A percentile compares a stretch with the other conserved stretches of the same genome.
Conservation (phyloP, 2,888 invertebrate genomes). For the Phymatocera aterrima region DNA sequence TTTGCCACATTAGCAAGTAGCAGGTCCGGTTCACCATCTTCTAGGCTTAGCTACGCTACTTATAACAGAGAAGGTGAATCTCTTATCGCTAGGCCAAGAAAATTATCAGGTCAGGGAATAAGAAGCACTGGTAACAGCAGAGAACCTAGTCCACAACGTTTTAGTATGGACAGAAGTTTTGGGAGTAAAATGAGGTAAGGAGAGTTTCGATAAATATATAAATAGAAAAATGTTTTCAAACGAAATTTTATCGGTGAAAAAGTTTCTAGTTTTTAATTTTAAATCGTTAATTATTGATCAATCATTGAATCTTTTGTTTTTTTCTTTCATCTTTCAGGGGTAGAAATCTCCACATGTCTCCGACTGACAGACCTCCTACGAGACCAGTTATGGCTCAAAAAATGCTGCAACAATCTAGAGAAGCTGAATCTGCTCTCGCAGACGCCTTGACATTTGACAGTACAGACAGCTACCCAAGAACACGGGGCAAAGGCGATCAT, state of each 20-base stretch:
- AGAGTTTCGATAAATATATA: neutral
- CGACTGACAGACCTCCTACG: conserved; percentile 77
- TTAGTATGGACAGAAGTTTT: conserved; percentile 68
- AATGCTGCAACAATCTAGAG: conserved; percentile 90
- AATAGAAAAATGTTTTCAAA: neutral
- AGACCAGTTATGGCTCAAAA: conserved; percentile 86
- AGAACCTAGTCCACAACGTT: conserved; percentile 75
- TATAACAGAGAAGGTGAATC: conserved; percentile 77
- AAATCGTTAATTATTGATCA: too few species aligned
- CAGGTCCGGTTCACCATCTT: conserved; percentile 94
- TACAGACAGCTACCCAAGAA: conserved; percentile 67
- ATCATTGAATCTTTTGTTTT: too few species aligned
- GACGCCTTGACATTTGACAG: conserved; percentile 79
- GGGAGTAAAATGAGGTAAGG: conserved; percentile 67
- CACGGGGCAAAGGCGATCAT: conserved; percentile 78
- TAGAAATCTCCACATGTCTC: conserved; percentile 69
- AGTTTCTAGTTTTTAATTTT: too few species aligned
- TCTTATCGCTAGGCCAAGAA: conserved; percentile 77
- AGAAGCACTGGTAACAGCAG: conserved; percentile 71
- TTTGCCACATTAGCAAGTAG: conserved; percentile 85
- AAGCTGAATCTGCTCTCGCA: conserved; percentile 90
- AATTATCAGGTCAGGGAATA: conserved; percentile 79
- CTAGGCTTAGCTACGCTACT: conserved; percentile 86
- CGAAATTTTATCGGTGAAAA: too few species aligned
- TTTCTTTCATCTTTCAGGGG: conserved; percentile 60